Base-by-base conservation (phyloP, 2,113 vertebrate species). In the Lagopus muta region DNA sequence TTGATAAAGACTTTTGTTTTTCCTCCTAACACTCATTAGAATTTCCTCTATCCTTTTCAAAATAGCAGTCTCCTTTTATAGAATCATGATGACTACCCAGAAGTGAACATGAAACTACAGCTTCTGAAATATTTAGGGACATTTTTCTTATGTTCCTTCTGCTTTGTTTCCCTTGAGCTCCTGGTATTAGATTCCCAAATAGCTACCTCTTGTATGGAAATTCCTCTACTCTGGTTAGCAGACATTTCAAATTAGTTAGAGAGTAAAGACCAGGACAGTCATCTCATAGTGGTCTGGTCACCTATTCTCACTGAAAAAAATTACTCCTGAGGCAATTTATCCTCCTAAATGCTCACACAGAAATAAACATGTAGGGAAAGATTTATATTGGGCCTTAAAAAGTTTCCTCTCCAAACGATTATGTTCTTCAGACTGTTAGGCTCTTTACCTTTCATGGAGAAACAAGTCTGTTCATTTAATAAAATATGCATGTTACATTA, bases 1-100 rank as follows among this genome's bases (percentile, higher is more conserved):
- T 48, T 70, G 45, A 66, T 5, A 55, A 32, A 48, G 16, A 13
- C 5, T 25, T 14, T 3, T 19, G 42, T n/a, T 4, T 0, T 1
- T 2, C 25, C 7, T 6, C 6, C 13, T 8, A 32, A 32, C 10
- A 73, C 57, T 32, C 14, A 22, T 25, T 36, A 28, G 13, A 77
- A 61, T 28, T n/a, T 78, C 58, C 27, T 65, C 36, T 40, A 14
- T 62, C 4, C 8, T 12, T 30, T 69, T 67, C 42, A 78, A 79
- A 80, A 74, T 18, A 54, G 25, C n/a, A 36, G 30, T 60, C 36
- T 70, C n/a, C 30, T 64, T 75, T 28, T 71, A 47, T 18, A 79
- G 28, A 70, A 76, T 60, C 21, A 17, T 14, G 2, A 20, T 36
- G 21, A 54, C 38, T 58, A 54, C 10, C 19, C 18, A 5, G 14